Evolutionary conservation across 2,888 invertebrate species (phyloP).

Genomic region (Priocnemis perturbator): DNA sequence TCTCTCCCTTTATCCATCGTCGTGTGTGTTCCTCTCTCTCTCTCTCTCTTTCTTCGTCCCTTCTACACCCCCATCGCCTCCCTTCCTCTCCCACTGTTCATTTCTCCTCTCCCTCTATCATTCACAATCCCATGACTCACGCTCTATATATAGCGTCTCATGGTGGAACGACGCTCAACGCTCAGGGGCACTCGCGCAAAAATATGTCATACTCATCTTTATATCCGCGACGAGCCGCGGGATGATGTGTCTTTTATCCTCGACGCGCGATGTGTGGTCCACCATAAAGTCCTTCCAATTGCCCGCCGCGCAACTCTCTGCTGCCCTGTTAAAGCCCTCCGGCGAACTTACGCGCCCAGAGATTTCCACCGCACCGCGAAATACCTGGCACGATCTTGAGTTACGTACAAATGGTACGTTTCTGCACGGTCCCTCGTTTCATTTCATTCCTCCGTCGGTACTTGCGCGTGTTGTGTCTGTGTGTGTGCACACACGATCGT

Average conservation of each 20-base stretch:
- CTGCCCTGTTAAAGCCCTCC: constrained; percentile 12
- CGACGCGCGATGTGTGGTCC: constrained; percentile 59
- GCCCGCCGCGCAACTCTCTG: constrained; percentile 20
- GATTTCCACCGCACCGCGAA: neutral
- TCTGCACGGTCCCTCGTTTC: too few species aligned
- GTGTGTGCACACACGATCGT: too few species aligned
- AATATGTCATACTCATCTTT: constrained; percentile 71
- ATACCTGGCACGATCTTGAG: too few species aligned
- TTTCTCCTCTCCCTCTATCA: constrained; percentile 24
- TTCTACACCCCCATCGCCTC: neutral
- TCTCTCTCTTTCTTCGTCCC: neutral
- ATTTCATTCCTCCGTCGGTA: too few species aligned
- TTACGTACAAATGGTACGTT: too few species aligned
- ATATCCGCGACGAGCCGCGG: constrained; percentile 50
- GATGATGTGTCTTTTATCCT: constrained; percentile 57
- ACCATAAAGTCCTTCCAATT: constrained; percentile 40
- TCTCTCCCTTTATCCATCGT: constrained; percentile 32
- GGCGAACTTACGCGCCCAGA: constrained; percentile 10
- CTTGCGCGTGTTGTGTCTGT: too few species aligned
- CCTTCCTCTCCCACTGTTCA: constrained; percentile 22
- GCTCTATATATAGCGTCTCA: constrained; percentile 59
- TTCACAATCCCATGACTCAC: constrained; percentile 50
- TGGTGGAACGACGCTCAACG: constrained; percentile 46
- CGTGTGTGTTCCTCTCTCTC: neutral
- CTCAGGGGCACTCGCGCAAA: constrained; percentile 56